Evolutionary conservation across 1,140 invertebrate genomes (phyloP).

Genomic region (Trichonephila inaurata): DNA sequence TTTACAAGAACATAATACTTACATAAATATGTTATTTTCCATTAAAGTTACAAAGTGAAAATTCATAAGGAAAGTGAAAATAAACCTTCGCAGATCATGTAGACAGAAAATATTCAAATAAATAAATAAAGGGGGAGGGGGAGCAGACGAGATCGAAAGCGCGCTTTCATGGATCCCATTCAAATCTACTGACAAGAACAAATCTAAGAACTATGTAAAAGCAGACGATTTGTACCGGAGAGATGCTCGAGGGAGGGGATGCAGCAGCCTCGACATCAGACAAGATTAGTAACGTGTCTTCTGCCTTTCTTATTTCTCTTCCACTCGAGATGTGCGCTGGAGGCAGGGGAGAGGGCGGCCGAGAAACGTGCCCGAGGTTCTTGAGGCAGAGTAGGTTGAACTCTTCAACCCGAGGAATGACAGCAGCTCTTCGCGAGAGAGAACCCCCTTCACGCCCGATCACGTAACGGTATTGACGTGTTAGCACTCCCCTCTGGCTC

Average conservation of each 20-base stretch:
- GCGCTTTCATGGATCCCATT: neutral
- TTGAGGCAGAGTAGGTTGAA: neutral
- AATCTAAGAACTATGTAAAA: constrained; percentile 9
- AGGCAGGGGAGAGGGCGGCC: neutral
- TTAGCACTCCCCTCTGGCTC: neutral
- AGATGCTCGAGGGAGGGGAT: neutral
- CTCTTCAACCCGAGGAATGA: constrained; percentile 21
- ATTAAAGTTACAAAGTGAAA: too few species aligned
- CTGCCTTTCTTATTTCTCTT: neutral
- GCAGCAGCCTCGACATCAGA: neutral
- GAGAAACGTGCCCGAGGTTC: neutral
- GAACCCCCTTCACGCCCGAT: neutral
- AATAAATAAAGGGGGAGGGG: too few species aligned
- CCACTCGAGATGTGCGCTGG: neutral
- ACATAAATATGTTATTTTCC: too few species aligned
- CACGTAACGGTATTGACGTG: constrained; percentile 21
- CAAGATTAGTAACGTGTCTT: constrained; percentile 12
- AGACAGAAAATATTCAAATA: too few species aligned
- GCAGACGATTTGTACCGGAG: neutral
- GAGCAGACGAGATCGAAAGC: too few species aligned
- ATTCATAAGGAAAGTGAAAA: too few species aligned
- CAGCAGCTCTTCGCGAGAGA: constrained; percentile 22
- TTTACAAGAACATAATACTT: too few species aligned
- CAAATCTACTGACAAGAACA: neutral
- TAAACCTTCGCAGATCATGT: too few species aligned